These are phyloP conservation scores for Aythya baeri DNA, from an alignment of 2,113 vertebrate species.

Conservation along the genomic window DNA sequence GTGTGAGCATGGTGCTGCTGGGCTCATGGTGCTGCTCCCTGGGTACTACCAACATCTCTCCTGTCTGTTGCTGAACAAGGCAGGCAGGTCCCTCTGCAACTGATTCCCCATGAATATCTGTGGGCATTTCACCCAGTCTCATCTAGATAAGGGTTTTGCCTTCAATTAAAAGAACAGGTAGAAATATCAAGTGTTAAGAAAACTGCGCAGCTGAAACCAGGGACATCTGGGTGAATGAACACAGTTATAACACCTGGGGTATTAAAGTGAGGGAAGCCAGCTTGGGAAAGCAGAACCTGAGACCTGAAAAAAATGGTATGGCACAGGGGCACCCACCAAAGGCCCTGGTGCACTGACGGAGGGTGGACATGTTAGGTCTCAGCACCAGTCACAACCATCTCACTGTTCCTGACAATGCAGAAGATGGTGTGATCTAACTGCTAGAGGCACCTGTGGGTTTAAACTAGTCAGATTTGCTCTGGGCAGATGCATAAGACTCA, in stretches of 20 bases:
- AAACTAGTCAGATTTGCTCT: neutral
- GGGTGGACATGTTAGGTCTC: neutral
- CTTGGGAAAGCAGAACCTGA: neutral
- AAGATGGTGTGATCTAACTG: neutral
- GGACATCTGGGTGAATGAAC: neutral
- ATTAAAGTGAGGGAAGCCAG: neutral
- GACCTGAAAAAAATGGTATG: rapidly evolving
- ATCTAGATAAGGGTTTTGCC: neutral
- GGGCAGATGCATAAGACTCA: neutral
- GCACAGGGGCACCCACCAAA: neutral
- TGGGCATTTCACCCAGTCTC: neutral
- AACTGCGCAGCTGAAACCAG: neutral
- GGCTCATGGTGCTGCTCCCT: neutral
- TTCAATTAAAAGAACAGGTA: neutral
- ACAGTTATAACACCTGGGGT: neutral
- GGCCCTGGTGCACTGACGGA: neutral
- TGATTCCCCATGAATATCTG: neutral
- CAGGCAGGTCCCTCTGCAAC: neutral
- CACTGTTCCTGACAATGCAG: neutral
- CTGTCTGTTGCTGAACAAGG: neutral
- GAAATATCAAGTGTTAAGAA: neutral
- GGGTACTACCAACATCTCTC: neutral
- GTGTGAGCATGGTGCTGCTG: neutral
- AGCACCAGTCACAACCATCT: neutral
- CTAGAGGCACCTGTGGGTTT: neutral